Evolutionary conservation across 2,113 vertebrate species (phyloP).

Genomic region (Daphoenositta chrysoptera): DNA sequence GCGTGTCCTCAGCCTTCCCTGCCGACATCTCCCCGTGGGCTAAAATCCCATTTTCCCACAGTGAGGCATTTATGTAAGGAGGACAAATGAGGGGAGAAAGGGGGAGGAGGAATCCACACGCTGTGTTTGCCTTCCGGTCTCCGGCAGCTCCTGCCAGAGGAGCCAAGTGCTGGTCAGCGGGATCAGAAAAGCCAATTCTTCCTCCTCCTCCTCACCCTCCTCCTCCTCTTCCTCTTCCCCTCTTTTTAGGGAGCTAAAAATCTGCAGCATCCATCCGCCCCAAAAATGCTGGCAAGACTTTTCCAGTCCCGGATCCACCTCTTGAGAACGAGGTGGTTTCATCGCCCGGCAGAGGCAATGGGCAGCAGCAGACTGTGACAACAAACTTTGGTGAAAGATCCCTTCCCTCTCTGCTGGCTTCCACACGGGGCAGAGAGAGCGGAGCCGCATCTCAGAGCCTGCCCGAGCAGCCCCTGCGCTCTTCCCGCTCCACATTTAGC

Average conservation of each 20-base stretch:
- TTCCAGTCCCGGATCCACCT: background rate
- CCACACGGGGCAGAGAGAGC: background rate
- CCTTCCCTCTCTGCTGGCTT: background rate
- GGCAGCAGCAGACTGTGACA: fast-evolving
- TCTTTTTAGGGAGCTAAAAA: background rate
- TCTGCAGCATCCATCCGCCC: background rate
- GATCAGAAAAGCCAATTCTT: background rate
- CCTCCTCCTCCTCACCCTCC: background rate
- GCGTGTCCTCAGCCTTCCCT: background rate
- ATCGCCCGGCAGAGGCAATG: background rate
- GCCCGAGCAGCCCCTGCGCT: background rate
- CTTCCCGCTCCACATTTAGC: background rate
- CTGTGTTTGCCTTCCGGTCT: background rate
- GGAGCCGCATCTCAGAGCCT: background rate
- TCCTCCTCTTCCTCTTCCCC: background rate
- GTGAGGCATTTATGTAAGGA: background rate
- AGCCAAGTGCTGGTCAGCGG: background rate
- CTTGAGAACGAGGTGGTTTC: background rate
- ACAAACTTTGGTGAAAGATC: background rate
- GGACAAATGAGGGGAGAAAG: background rate
- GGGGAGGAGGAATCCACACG: background rate
- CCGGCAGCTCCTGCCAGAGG: background rate
- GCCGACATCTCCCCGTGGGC: background rate
- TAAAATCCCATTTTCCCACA: background rate
- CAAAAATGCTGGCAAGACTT: background rate